phyloP scores from a whole-genome alignment of 2,797 vertebrate species.

The Naso thynnoides region DNA sequence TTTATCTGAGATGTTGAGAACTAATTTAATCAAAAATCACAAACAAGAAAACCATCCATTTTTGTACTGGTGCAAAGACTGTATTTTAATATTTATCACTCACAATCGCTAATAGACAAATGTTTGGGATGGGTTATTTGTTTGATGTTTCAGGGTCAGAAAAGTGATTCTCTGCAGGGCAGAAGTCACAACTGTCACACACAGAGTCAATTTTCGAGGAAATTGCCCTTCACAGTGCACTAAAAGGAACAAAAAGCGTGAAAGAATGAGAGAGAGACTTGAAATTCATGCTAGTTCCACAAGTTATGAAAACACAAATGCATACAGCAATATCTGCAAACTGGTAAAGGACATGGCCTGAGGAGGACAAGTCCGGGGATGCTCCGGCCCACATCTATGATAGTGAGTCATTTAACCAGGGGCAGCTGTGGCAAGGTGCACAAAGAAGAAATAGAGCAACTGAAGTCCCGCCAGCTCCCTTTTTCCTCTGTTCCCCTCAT shows the following conservation, averaged over 20 bases:
- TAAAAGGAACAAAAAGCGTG: constrained; percentile 15
- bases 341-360: constrained; percentile 36
- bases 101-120: constrained; percentile 91
- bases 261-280: constrained; percentile 12
- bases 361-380: constrained; percentile 2
- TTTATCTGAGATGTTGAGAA: constrained; percentile 88
- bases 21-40: constrained; percentile 89
- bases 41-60: constrained; percentile 89
- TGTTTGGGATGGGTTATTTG: constrained; percentile 82
- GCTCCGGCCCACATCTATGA: constrained; percentile 40
- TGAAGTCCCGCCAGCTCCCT: constrained; percentile 48
- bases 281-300: constrained; percentile 21
- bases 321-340: constrained; percentile 2
- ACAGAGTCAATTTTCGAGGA: constrained; percentile 30
- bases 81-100: constrained; percentile 93
- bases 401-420: constrained; percentile 60
- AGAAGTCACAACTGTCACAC: constrained; percentile 36
- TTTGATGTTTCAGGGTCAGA: constrained; percentile 44
- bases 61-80: constrained; percentile 82
- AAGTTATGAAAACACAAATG: constrained; percentile 24
- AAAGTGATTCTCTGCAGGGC: constrained; percentile 29
- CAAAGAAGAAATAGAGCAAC: constrained; percentile 50
- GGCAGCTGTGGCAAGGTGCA: constrained; percentile 52
- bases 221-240: constrained; percentile 27
- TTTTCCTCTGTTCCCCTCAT: constrained; percentile 26